Conservation (phyloP, 2,888 invertebrate species). For the Enchytraeus crypticus region DNA sequence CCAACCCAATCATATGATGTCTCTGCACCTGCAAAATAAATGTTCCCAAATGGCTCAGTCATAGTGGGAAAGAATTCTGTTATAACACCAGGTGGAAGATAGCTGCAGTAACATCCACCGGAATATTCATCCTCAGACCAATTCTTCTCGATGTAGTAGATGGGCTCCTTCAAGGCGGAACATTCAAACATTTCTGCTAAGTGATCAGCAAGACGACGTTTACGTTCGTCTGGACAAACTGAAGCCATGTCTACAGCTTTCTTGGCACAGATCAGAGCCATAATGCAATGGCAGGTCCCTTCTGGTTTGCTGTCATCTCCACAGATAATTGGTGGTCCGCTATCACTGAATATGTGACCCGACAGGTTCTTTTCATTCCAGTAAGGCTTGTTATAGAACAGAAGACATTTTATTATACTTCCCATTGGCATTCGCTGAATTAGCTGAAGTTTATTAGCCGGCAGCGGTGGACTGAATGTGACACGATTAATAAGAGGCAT, state of each 20-base stretch:
- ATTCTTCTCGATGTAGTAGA: slow-evolving; percentile 10
- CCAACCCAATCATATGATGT: slow-evolving; percentile 39
- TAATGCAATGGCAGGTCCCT: slow-evolving; percentile 41
- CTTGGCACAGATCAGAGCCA: slow-evolving; percentile 43
- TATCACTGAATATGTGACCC: slow-evolving; percentile 36
- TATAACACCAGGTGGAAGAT: slow-evolving; percentile 6
- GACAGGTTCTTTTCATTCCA: slow-evolving; percentile 44
- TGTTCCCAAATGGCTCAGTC: slow-evolving; percentile 36
- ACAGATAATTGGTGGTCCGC: slow-evolving; percentile 34
- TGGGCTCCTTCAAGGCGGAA: background rate
- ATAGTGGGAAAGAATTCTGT: slow-evolving; percentile 21
- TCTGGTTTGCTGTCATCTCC: slow-evolving; percentile 45
- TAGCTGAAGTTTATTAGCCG: slow-evolving; percentile 40
- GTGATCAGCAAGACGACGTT: background rate
- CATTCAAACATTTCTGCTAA: slow-evolving; percentile 3
- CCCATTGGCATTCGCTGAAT: slow-evolving; percentile 48
- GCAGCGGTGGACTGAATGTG: slow-evolving; percentile 42
- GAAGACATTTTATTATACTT: slow-evolving; percentile 47
- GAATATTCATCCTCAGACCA: slow-evolving; percentile 15
- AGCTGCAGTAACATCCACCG: slow-evolving; percentile 11
- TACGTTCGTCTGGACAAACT: background rate
- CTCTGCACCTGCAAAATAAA: slow-evolving; percentile 41
- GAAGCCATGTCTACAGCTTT: slow-evolving; percentile 28
- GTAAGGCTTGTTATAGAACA: slow-evolving; percentile 48
- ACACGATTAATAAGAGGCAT: slow-evolving; percentile 44